Evolutionary conservation across 2,113 vertebrate genomes (phyloP), one percentile per base, ranked within the genome.

Genomic region (Urocitellus parryii): DNA sequence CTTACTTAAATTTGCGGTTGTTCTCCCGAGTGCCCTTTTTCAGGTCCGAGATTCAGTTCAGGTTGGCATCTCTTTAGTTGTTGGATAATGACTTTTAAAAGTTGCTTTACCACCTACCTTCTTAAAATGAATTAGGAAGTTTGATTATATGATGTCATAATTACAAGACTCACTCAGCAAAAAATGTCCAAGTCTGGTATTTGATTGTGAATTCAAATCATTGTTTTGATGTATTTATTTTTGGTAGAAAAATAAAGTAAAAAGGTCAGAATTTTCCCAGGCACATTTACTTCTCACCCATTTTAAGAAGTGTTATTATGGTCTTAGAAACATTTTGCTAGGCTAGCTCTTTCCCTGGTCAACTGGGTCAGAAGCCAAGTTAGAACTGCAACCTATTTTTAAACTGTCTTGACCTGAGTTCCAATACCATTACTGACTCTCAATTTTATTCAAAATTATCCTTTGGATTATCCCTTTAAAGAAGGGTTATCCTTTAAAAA

Each of bases 301-400:
- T 42, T 80, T 89, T 34, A 67, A 82, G 45, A 91, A 88, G 27
- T 67, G 24, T 70, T 48, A 2, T 58, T 53, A 27, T 7, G 18
- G 51, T 48, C 18, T 18, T 22, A 6, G 56, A 58, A 76, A 24
- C 14, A 20, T 56, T 80, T 90, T 45, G 48, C 42, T 56, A 34
- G 56, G n/a, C 29, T 79, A 76, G 65, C 29, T 37, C 5, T 79
- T 96, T 78, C 39, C 73, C 2, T 72, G 37, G 27, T 81, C 51
- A 53, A 6, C 48, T 58, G 77, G 42, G 27, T 91, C 63, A 73
- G 96, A 90, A 86, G 86, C 34, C 76, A 34, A 82, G 53, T 77
- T 77, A 90, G 58, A 77, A 81, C 70, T 5, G 11, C 37, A 37
- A 88, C n/a, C 32, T 87, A 45, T 77, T 90, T 92, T 93, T 63